Base-by-base conservation (phyloP, 1,140 invertebrate genomes). In the Cotesia typhae region DNA sequence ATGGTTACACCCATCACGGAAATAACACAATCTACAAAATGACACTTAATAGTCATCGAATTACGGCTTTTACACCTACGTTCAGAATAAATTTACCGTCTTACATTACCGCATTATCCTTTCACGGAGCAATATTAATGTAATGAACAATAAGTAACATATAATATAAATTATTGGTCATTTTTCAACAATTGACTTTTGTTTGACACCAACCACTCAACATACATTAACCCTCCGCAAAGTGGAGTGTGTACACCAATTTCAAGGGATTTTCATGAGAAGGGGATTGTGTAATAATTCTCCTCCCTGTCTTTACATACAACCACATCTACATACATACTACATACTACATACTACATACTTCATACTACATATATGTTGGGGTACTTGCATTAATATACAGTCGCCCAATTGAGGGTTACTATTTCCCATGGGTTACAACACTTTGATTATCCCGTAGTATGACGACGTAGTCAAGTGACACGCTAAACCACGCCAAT, bases 351-450 rank as follows among this genome's bases (percentile, higher is more conserved):
- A 69, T 59, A 64, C 38, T 64, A n/a, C 4, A 37, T 64, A 47
- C 37, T 55, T 38, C 36, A 69, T 59, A 60, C 17, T 37, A 37
- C 37, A 38, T 17, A 64, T 35, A 64, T 28, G 28, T 35, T 53
- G 47, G 37, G 59, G 65, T 60, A 64, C 64, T 72, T 55, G 57
- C 67, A 76, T 74, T 69, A 74, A 74, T 76, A 74, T 74, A 76
- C 67, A 71, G 53, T 72, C 61, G 64, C n/a, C 12, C 35, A 64
- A 77, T 71, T 64, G 70, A 72, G 81, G 80, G 81, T 81, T 83
- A 82, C 79, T 79, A 84, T 85, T 87, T 84, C 84, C 83, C 84
- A 85, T 85, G 83, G 84, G 85, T 85, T 85, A 85, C 85, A 79
- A 82, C 76, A 83, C 83, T 85, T 85, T 87, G 83, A 87, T 87